These are phyloP conservation scores for Dipodomys merriami DNA, from an alignment of 2,113 vertebrate species.

Conservation along the genomic window DNA sequence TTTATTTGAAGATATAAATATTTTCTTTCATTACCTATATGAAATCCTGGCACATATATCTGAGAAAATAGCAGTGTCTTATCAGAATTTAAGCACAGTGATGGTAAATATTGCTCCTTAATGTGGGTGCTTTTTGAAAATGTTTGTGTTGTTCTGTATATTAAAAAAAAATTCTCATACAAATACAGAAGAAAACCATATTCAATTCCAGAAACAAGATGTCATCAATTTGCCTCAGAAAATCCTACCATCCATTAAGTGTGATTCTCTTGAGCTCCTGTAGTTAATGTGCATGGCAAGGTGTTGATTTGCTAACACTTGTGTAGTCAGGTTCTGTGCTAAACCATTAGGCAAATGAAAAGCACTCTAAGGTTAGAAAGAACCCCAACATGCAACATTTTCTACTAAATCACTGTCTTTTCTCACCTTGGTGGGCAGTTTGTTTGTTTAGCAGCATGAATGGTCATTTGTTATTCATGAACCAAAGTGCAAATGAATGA, in stretches of 20 bases:
- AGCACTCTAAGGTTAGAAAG: slow-evolving; percentile 24
- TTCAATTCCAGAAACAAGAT: neutral
- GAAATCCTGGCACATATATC: neutral
- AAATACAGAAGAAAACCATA: neutral
- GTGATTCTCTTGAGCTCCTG: neutral
- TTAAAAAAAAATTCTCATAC: neutral
- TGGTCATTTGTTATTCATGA: slow-evolving; percentile 65
- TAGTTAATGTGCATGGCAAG: slow-evolving; percentile 1
- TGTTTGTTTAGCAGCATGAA: slow-evolving; percentile 52
- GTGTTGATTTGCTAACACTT: slow-evolving; percentile 44
- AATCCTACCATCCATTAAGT: neutral
- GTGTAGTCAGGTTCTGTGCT: neutral
- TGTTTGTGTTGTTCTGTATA: neutral
- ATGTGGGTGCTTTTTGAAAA: neutral
- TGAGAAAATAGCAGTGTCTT: neutral
- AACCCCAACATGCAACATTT: neutral
- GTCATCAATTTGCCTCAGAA: neutral
- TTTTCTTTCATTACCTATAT: neutral
- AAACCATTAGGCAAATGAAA: slow-evolving; percentile 48
- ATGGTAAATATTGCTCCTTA: neutral
- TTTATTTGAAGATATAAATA: neutral
- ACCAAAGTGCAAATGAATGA: slow-evolving; percentile 38
- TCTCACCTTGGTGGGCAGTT: slow-evolving; percentile 62
- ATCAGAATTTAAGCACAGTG: neutral
- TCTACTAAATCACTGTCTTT: slow-evolving; percentile 51